Evolutionary conservation across 2,797 vertebrate genomes (phyloP), one percentile per base, ranked within the genome.

Genomic region (Trematomus bernacchii): DNA sequence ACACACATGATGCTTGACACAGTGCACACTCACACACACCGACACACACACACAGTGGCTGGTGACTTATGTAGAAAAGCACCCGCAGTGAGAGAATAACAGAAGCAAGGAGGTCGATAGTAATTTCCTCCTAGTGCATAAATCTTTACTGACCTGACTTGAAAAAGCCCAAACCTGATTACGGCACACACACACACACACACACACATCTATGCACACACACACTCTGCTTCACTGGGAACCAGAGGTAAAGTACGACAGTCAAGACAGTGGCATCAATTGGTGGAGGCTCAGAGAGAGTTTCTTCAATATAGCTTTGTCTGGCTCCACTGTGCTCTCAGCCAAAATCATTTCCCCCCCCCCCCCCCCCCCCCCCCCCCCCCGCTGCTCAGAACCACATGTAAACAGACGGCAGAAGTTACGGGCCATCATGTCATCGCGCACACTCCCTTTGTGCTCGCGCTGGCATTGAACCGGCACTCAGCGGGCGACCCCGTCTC

Each of bases 331-430:
- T 65, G 82, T 65, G 74, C 47, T 82, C 61, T 71, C 81, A 72
- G 76, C 83, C 66, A 84, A 91, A 92, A 91, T 87, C 85, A 89
- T 87, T 90, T 85, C 85, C 89, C 8, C 80, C 66, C 85, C 86
- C 89, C 21, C 23, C 23, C 80, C 85, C 85, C 89, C 8, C 80
- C 66, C 85, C 86, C 89, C 21, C 23, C 23, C 80, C 66, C 85
- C 85, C 89, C 8, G 86, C 88, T 84, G 90, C 19, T 81, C 55
- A 33, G 18, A 81, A 58, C 65, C 68, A 27, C 83, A 54, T 66
- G 87, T 87, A 90, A 92, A 90, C 86, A 90, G 75, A 84, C 66
- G 61, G 59, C 16, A 62, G 79, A 80, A 72, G 75, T 78, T 79
- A 69, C 50, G 21, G 57, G 67, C 61, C 15, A n/a, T 27, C 21